phyloP scores from a whole-genome alignment of 2,113 vertebrate species.

The Hemichromis elongatus region DNA sequence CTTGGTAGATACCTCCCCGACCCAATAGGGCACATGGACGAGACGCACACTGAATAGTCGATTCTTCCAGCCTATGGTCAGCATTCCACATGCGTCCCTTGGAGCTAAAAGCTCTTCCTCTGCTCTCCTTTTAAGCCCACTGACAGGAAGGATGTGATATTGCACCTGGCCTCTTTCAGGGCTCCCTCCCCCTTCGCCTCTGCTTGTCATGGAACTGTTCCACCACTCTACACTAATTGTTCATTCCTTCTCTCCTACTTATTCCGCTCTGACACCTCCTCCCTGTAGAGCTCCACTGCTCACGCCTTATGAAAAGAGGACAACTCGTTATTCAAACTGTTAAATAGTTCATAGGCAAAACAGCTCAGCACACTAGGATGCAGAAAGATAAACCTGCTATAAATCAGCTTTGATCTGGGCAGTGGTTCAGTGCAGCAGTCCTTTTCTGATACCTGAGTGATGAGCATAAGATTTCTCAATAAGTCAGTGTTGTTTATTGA shows the following conservation, averaged over 20 bases:
- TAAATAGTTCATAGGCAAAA: slow-evolving; percentile 45
- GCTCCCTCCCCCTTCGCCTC: slow-evolving; percentile 18
- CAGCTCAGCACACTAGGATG: background rate
- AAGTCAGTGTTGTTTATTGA: slow-evolving; percentile 55
- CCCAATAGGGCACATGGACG: slow-evolving; percentile 55
- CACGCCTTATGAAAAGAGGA: slow-evolving; percentile 47
- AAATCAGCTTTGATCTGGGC: slow-evolving; percentile 34
- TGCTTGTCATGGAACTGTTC: slow-evolving; percentile 38
- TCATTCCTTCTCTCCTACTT: slow-evolving; percentile 50
- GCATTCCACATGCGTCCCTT: slow-evolving; percentile 62
- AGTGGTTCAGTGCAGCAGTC: slow-evolving; percentile 14
- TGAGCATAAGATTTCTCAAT: slow-evolving; percentile 34
- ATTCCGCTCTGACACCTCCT: slow-evolving; percentile 48
- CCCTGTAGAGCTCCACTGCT: slow-evolving; percentile 33
- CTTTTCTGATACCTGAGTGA: slow-evolving; percentile 28
- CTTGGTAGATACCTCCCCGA: slow-evolving; percentile 65
- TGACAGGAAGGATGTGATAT: slow-evolving; percentile 68
- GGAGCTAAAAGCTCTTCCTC: slow-evolving; percentile 69
- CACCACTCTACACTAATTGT: slow-evolving; percentile 57
- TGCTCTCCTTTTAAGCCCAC: slow-evolving; percentile 53
- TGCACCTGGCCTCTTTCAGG: slow-evolving; percentile 69
- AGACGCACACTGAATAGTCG: slow-evolving; percentile 62
- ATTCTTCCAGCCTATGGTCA: slow-evolving; percentile 68
- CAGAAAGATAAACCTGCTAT: slow-evolving; percentile 15
- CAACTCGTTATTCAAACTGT: slow-evolving; percentile 60